phyloP scores from a whole-genome alignment of 2,888 invertebrate genomes.

The Watsonalla binaria region DNA sequence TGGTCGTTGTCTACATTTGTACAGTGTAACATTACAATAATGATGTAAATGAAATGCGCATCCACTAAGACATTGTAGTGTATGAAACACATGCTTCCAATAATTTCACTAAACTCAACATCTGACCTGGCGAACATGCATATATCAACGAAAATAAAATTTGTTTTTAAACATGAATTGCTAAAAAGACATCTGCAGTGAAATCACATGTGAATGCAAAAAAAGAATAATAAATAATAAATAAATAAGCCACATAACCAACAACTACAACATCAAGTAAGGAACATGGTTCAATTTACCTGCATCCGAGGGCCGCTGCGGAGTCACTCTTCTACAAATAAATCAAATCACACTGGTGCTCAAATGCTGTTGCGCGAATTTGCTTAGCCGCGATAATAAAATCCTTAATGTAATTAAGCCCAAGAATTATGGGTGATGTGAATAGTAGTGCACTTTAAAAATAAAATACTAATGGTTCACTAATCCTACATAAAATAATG shows the following conservation, averaged over 20 bases:
- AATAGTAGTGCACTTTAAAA: constrained; percentile 44
- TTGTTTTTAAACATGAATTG: constrained; percentile 61
- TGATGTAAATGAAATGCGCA: constrained; percentile 70
- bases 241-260: constrained; percentile 77
- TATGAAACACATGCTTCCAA: constrained; percentile 48
- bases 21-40: background rate
- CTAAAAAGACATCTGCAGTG: constrained; percentile 72
- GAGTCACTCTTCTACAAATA: constrained; percentile 47
- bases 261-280: constrained; percentile 49
- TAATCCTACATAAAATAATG: constrained; percentile 25
- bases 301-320: constrained; percentile 34
- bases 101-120: constrained; percentile 32
- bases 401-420: constrained; percentile 24
- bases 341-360: constrained; percentile 38
- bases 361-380: constrained; percentile 23
- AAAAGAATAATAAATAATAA: constrained; percentile 67
- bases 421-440: constrained; percentile 40
- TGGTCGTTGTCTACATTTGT: constrained; percentile 12
- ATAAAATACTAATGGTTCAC: constrained; percentile 26
- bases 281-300: constrained; percentile 58
- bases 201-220: constrained; percentile 79
- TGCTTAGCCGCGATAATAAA: constrained; percentile 31
- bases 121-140: constrained; percentile 53
- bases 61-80: constrained; percentile 39
- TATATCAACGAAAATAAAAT: constrained; percentile 20